Conservation (phyloP, 2,797 vertebrate species). For the Intellagama lesueurii region DNA sequence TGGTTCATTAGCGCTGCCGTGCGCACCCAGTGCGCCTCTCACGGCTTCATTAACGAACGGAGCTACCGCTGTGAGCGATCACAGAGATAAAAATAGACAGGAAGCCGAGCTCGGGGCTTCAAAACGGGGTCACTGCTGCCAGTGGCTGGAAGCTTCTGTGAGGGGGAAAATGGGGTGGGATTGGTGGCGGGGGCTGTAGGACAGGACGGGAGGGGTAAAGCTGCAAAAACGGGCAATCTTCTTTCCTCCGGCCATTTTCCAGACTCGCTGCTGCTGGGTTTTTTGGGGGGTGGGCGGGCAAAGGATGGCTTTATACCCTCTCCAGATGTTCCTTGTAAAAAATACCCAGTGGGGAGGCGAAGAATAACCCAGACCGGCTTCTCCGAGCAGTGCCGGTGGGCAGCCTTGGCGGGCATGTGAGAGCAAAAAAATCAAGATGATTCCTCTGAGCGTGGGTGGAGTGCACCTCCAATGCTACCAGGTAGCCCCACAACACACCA, state of each 20-base stretch:
- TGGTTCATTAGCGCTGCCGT: background rate
- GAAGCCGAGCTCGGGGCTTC: background rate
- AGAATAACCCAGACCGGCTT: too few relatives aligned
- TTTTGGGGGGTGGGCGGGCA: background rate
- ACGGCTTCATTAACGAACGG: background rate
- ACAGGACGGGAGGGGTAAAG: background rate
- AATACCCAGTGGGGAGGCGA: too few relatives aligned
- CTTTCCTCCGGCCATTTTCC: too few relatives aligned
- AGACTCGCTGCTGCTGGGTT: too few relatives aligned
- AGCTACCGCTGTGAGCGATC: background rate
- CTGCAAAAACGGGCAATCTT: too few relatives aligned
- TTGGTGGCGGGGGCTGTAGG: too few relatives aligned
- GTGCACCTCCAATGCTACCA: background rate
- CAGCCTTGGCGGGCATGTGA: too few relatives aligned
- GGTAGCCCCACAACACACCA: rapidly evolving
- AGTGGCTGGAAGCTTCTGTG: background rate
- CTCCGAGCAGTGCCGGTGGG: too few relatives aligned
- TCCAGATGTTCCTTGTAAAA: too few relatives aligned
- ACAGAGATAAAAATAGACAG: conserved; percentile 35
- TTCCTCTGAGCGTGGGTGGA: background rate
- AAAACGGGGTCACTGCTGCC: conserved; percentile 28
- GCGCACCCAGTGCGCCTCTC: background rate
- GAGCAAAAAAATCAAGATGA: too few relatives aligned
- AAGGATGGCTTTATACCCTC: too few relatives aligned
- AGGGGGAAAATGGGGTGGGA: background rate